Conservation (phyloP, 1,140 invertebrate species). For the Drosophila hydei region DNA sequence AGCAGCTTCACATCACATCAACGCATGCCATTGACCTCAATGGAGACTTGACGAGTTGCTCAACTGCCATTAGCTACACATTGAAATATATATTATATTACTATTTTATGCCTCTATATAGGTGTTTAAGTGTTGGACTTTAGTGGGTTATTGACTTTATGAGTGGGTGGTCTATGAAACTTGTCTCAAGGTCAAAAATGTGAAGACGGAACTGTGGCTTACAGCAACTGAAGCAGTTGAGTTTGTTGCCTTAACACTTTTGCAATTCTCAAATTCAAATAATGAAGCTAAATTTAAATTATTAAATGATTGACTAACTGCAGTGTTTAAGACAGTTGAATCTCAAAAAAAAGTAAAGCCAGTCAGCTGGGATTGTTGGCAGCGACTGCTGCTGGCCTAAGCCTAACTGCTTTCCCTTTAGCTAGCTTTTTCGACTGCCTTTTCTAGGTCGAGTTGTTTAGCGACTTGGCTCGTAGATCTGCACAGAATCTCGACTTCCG, state of each 20-base stretch:
- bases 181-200: slow-evolving; percentile 13
- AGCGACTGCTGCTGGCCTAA: too few species aligned
- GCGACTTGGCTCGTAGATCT: slow-evolving; percentile 53
- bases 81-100: slow-evolving; percentile 14
- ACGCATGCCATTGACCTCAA: slow-evolving; percentile 52
- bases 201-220: neutral
- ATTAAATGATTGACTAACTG: too few species aligned
- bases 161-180: neutral
- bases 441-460: slow-evolving; percentile 74
- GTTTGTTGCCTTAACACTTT: too few species aligned
- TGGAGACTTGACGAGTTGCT: slow-evolving; percentile 33
- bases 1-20: slow-evolving; percentile 30
- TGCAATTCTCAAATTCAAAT: too few species aligned
- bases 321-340: too few species aligned
- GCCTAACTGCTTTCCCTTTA: slow-evolving; percentile 49
- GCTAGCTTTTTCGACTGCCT: slow-evolving; percentile 34
- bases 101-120: neutral
- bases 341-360: too few species aligned
- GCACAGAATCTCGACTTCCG: slow-evolving; percentile 63
- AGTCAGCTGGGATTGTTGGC: too few species aligned
- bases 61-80: slow-evolving; percentile 35
- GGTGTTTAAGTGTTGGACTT: neutral
- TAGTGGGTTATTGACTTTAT: slow-evolving; percentile 14
- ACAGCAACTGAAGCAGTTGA: neutral
- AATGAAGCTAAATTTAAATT: too few species aligned